These are phyloP conservation scores for Mythimna ferrago DNA, from an alignment of 2,888 invertebrate species.

Conservation along the genomic window DNA sequence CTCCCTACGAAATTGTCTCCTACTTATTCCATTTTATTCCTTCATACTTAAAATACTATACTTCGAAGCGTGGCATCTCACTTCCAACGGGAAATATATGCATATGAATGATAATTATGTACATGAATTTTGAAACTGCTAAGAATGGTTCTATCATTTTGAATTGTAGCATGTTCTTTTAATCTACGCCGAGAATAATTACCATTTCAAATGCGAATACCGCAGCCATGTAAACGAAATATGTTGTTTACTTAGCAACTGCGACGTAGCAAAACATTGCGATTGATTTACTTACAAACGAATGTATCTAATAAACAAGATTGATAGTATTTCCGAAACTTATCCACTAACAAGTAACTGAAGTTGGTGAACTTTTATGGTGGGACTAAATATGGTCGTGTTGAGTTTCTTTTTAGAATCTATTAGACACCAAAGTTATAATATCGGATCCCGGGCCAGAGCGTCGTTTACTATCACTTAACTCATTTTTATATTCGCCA, in stretches of 20 bases:
- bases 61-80: slow-evolving; percentile 50
- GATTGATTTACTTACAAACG: slow-evolving; percentile 33
- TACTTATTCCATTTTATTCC: slow-evolving; percentile 75
- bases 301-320: slow-evolving; percentile 61
- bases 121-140: slow-evolving; percentile 39
- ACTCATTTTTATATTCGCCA: slow-evolving; percentile 86
- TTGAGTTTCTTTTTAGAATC: slow-evolving; percentile 78
- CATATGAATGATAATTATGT: slow-evolving; percentile 60
- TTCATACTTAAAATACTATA: slow-evolving; percentile 62
- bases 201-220: slow-evolving; percentile 52
- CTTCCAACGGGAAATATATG: slow-evolving; percentile 59
- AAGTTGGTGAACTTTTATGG: slow-evolving; percentile 71
- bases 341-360: slow-evolving; percentile 53
- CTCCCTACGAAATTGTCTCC: slow-evolving; percentile 72
- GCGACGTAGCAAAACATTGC: slow-evolving; percentile 34
- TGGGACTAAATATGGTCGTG: slow-evolving; percentile 69
- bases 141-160: slow-evolving; percentile 43
- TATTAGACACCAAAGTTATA: slow-evolving; percentile 82
- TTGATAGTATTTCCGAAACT: slow-evolving; percentile 56
- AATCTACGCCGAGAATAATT: slow-evolving; percentile 41
- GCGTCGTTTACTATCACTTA: slow-evolving; percentile 86
- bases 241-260: slow-evolving; percentile 52
- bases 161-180: slow-evolving; percentile 54
- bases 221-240: slow-evolving; percentile 25
- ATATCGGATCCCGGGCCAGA: slow-evolving; percentile 75